Evolutionary conservation across 2,888 invertebrate genomes (phyloP).

Genomic region (Entomobrya multifasciata): DNA sequence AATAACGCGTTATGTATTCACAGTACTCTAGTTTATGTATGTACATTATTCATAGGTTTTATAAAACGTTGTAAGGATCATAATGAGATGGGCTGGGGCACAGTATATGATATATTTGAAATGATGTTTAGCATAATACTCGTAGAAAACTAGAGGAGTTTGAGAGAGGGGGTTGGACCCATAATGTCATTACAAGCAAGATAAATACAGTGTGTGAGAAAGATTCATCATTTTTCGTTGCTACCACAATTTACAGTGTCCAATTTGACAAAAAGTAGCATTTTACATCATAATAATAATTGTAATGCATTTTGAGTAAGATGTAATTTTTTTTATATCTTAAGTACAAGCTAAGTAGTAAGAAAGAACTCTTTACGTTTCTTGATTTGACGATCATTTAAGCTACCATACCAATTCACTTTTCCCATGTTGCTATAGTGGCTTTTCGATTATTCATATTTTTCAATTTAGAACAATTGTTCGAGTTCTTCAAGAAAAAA

Average conservation of each 20-base stretch:
- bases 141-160: not conserved
- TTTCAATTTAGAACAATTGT: too few relatives aligned
- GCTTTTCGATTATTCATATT: too few relatives aligned
- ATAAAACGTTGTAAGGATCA: not conserved
- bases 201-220: constrained; percentile 54
- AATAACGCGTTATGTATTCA: not conserved
- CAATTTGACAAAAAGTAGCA: not conserved
- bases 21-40: not conserved
- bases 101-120: constrained; percentile 22
- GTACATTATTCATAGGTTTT: too few relatives aligned
- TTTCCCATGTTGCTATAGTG: too few relatives aligned
- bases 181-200: constrained; percentile 62
- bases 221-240: constrained; percentile 58
- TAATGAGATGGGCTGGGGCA: not conserved
- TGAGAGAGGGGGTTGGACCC: constrained; percentile 51
- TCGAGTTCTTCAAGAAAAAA: too few relatives aligned
- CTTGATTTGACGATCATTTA: too few relatives aligned
- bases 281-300: constrained; percentile 21
- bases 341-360: too few relatives aligned
- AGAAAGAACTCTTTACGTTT: too few relatives aligned
- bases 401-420: too few relatives aligned
- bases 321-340: too few relatives aligned
- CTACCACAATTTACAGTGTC: constrained; percentile 24
- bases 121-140: not conserved
- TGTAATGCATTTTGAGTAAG: not conserved